A percentile compares a stretch with the other conserved stretches of the same genome.
Conservation (phyloP, 2,113 vertebrate species). For the Otolemur garnettii region DNA sequence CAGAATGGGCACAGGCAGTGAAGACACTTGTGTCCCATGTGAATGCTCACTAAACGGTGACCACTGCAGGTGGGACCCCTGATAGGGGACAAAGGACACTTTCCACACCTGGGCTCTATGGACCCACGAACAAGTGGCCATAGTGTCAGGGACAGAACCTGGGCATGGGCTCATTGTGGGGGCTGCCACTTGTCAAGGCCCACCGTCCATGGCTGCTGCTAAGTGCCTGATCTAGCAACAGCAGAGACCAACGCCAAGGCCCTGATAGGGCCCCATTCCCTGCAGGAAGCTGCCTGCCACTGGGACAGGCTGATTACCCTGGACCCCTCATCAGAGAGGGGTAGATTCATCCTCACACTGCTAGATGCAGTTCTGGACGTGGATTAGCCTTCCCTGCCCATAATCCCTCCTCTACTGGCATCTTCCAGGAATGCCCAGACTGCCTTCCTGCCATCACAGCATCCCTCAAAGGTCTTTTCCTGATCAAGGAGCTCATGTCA, state of each 20-base stretch:
- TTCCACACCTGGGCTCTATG: accelerated
- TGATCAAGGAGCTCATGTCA: not conserved
- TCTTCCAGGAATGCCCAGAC: not conserved
- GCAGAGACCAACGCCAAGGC: not conserved
- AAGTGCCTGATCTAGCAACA: not conserved
- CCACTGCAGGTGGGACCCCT: not conserved
- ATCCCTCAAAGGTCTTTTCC: not conserved
- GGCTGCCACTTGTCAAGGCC: not conserved
- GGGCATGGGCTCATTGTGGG: not conserved
- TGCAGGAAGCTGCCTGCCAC: not conserved
- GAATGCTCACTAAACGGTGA: not conserved
- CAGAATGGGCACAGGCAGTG: not conserved
- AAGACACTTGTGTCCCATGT: not conserved
- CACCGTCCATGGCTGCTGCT: no score
- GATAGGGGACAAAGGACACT: not conserved
- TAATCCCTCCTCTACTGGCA: not conserved
- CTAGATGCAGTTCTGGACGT: accelerated
- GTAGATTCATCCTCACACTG: accelerated
- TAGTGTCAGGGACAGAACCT: not conserved
- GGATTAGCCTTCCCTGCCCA: not conserved
- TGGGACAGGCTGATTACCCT: no score
- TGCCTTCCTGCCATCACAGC: accelerated
- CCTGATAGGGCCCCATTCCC: not conserved
- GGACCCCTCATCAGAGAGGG: not conserved
- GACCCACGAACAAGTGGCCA: not conserved